These are phyloP conservation scores for Drosophila miranda DNA, from an alignment of 1,140 invertebrate genomes.

Conservation along the genomic window DNA sequence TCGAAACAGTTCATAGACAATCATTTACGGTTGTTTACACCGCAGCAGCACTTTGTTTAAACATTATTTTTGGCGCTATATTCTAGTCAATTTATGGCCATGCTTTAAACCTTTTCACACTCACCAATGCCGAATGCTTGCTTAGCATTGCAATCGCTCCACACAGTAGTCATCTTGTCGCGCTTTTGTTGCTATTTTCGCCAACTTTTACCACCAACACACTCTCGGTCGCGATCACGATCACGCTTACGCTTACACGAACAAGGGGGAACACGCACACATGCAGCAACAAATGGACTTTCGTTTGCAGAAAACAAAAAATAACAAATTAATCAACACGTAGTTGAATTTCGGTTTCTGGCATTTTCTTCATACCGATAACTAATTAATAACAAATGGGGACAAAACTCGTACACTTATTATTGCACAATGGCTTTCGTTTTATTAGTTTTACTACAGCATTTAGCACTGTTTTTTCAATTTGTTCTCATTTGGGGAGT, in stretches of 20 bases:
- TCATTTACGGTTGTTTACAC: constrained; percentile 42
- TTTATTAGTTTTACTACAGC: constrained; percentile 28
- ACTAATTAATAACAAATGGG: constrained; percentile 25
- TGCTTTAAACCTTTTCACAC: constrained; percentile 36
- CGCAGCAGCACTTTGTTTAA: constrained; percentile 56
- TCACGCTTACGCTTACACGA: constrained; percentile 1
- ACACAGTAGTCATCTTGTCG: constrained; percentile 65
- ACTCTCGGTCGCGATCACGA: constrained; percentile 14
- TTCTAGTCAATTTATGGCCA: constrained; percentile 38
- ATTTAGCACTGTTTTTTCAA: constrained; percentile 37
- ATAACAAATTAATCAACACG: constrained; percentile 58
- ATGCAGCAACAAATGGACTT: constrained; percentile 53
- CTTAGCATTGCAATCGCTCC: constrained; percentile 77
- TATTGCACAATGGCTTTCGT: constrained; percentile 38
- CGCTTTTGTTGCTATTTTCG: constrained; percentile 51
- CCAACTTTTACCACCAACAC: constrained; percentile 65
- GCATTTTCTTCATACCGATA: constrained; percentile 38
- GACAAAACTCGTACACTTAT: constrained; percentile 5
- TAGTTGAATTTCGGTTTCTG: constrained; percentile 53
- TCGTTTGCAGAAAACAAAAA: constrained; percentile 66
- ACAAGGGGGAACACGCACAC: constrained; percentile 24
- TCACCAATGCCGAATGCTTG: constrained; percentile 80
- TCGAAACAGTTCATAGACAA: constrained; percentile 28
- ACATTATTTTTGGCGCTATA: constrained; percentile 40
- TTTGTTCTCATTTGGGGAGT: constrained; percentile 74